Evolutionary conservation across 1,140 invertebrate species (phyloP).

Genomic region (Trichomalopsis sarcophagae): DNA sequence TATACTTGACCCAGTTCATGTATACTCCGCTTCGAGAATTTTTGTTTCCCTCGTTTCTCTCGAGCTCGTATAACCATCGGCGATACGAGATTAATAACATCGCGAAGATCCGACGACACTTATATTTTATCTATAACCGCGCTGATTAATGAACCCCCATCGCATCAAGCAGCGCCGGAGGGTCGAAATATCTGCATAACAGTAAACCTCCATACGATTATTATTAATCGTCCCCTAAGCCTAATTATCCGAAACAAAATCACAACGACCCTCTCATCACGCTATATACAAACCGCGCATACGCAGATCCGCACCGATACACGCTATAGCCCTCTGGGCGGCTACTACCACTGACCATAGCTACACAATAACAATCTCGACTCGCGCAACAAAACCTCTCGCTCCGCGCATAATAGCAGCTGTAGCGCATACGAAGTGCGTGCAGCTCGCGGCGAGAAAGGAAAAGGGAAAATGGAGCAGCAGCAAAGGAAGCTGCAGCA

Average conservation of each 20-base stretch:
- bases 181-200: not conserved
- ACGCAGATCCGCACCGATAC: not conserved
- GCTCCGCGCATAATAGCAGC: not conserved
- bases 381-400: not conserved
- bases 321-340: not conserved
- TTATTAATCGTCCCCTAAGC: not conserved
- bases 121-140: no score
- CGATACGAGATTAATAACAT: no score
- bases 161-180: not conserved
- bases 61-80: no score
- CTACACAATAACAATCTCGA: slow-evolving; percentile 1
- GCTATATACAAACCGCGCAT: no score
- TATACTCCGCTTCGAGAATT: no score
- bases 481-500: slow-evolving; percentile 58
- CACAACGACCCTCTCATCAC: not conserved
- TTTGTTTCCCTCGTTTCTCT: no score
- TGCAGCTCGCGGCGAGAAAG: slow-evolving; percentile 46
- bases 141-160: no score
- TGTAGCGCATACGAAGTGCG: not conserved
- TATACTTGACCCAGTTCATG: no score
- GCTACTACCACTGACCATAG: not conserved
- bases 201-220: not conserved
- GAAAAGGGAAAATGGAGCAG: slow-evolving; percentile 50
- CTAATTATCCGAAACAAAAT: not conserved
- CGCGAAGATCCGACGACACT: no score